Evolutionary conservation across 2,888 invertebrate species (phyloP), one percentile per base, ranked within the genome.

Genomic region (Julus scandinavius): DNA sequence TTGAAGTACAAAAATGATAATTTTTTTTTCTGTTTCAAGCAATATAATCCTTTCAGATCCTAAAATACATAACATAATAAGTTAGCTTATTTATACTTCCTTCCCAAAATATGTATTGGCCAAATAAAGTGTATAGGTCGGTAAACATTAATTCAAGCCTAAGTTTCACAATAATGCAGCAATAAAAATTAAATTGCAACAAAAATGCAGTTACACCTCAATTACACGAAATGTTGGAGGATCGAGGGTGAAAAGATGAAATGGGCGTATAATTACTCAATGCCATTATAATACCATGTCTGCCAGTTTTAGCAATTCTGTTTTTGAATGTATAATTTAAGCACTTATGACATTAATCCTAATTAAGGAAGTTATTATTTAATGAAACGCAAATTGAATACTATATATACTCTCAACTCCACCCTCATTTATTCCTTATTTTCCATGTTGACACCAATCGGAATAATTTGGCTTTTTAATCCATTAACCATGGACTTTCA

Each of bases 341-440:
- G 63, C n/a, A n/a, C 63, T 63, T 63, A 63, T 63, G 9, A n/a
- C 63, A 63, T 63, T 63, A n/a, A 63, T 63, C 20, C 63, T 20
- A 63, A 63, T 63, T 63, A 63, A 63, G 63, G 63, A 17, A n/a
- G n/a, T 63, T 63, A 63, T 63, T 63, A 63, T 63, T 63, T 63
- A 63, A 63, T 63, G 63, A 63, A 63, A 63, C n/a, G 5, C n/a
- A 7, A 20, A 63, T 63, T 63, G n/a, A 63, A 63, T 63, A n/a
- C 63, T 4, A 63, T 63, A 20, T 63, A 63, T 63, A 63, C 9
- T n/a, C 63, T 63, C 63, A n/a, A 63, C n/a, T 63, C 63, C 63
- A 63, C 63, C 63, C 63, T n/a, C 20, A 49, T 49, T 49, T 49
- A 13, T 17, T 17, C 17, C 58, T 17, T 58, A 5, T 63, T 20